Percentiles rank a stretch among this genome's conserved stretches.
Evolutionary conservation across 1,140 invertebrate species (phyloP).

Genomic region (Scaptomyza graminum): DNA sequence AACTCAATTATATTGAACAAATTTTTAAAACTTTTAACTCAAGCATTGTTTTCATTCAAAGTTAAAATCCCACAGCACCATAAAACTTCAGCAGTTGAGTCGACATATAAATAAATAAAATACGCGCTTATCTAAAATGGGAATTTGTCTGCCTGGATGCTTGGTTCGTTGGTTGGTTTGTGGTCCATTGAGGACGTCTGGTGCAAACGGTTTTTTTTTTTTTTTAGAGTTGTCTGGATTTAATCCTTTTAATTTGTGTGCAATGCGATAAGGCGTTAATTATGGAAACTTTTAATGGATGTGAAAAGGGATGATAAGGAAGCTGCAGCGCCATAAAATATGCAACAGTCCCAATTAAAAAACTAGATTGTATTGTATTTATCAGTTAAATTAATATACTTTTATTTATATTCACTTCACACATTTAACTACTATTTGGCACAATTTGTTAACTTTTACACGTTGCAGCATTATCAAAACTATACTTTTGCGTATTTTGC

Average conservation of each 20-base stretch:
- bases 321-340: slow-evolving; percentile 25
- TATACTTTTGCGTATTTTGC: slow-evolving; percentile 43
- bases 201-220: slow-evolving; percentile 25
- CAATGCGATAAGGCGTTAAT: slow-evolving; percentile 68
- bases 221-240: slow-evolving; percentile 8
- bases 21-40: neutral
- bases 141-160: slow-evolving; percentile 33
- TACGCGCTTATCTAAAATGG: slow-evolving; percentile 57
- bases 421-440: slow-evolving; percentile 5
- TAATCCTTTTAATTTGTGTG: slow-evolving; percentile 70
- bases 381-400: slow-evolving; percentile 4
- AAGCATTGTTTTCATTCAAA: slow-evolving; percentile 2
- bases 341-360: slow-evolving; percentile 5
- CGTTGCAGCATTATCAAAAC: neutral
- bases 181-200: slow-evolving; percentile 44
- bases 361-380: neutral
- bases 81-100: slow-evolving; percentile 8
- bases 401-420: neutral
- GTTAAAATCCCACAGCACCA: slow-evolving; percentile 5
- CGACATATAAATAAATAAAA: slow-evolving; percentile 44
- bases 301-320: neutral
- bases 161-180: neutral
- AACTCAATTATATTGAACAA: neutral
- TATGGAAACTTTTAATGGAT: slow-evolving; percentile 24
- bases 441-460: neutral